phyloP scores from a whole-genome alignment of 2,888 invertebrate species.

The Panopea generosa region DNA sequence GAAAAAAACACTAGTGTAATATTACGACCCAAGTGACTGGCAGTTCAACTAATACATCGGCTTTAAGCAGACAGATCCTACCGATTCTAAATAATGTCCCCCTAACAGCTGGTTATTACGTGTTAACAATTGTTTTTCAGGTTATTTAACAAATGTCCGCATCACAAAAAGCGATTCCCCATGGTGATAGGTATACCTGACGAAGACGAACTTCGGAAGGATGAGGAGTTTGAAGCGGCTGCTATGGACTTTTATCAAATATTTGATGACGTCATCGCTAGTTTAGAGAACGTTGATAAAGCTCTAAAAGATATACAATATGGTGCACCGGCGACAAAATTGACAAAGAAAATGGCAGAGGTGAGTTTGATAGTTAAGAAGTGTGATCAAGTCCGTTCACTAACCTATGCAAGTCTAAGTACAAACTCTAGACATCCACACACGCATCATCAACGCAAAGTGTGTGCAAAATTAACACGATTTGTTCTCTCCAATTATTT shows the following conservation, averaged over 20 bases:
- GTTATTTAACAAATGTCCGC: constrained; percentile 67
- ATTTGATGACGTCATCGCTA: constrained; percentile 76
- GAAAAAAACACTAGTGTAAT: no score
- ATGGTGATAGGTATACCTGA: constrained; percentile 63
- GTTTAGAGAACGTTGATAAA: constrained; percentile 73
- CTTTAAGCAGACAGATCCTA: no score
- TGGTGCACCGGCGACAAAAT: constrained; percentile 29
- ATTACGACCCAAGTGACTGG: no score
- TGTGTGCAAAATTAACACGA: no score
- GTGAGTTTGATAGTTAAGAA: no score
- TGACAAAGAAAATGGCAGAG: constrained; percentile 56
- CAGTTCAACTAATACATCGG: no score
- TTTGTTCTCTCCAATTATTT: neutral
- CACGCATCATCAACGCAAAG: neutral
- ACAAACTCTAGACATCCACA: neutral
- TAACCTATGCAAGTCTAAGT: neutral
- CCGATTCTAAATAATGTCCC: no score
- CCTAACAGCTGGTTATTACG: no score
- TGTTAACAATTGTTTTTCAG: no score
- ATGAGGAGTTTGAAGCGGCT: constrained; percentile 70
- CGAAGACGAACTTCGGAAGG: constrained; percentile 69
- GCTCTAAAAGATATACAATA: constrained; percentile 59
- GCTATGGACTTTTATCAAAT: constrained; percentile 73
- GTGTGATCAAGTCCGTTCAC: neutral
- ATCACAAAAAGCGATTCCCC: constrained; percentile 65